Base-by-base conservation (phyloP, 2,888 invertebrate species). In the Pyralis farinalis region DNA sequence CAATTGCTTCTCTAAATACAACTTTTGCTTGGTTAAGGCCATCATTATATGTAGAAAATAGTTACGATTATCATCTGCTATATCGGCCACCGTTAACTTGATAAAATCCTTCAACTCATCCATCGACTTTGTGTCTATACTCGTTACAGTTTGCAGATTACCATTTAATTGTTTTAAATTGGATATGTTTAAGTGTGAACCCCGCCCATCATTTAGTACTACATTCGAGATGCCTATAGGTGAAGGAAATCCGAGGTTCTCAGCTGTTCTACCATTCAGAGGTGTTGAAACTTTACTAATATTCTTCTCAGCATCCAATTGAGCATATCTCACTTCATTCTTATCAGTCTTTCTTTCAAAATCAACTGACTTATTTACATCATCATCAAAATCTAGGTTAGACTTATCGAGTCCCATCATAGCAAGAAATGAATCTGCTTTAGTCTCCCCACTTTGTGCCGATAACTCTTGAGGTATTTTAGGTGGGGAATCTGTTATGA, bases 41-140 rank as follows among this genome's bases (percentile, higher is more conserved):
- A 89, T 83, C 80, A 86, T 87, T n/a, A 86, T 72, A 40, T 82
- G 80, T 0, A 87, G 70, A 47, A 83, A 88, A 58, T 83, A 82
- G 51, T 84, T 83, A 39, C 78, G 70, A 43, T 80, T 87, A 41
- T 86, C 82, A 52, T 83, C 82, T 1, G 83, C 71, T 1, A 84
- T 72, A 64, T 89, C 86, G 0, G 77, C 63, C 29, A 87, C 44
- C 28, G 70, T 67, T 22, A 81, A 50, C 51, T 81, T 81, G 1
- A 89, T 68, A 42, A 81, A 86, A 44, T 89, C 83, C 58, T 88
- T 89, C 11, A 89, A 49, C 21, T 89, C 89, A 34, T 85, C 81
- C 8, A 73, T 46, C 27, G 55, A 47, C 46, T 71, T 72, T 2
- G 58, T 47, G 43, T 85, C 78, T 7, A 73, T 42, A 35, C 45